Evolutionary conservation across 2,888 invertebrate species (phyloP).

Genomic region (Amphimallon solstitiale): DNA sequence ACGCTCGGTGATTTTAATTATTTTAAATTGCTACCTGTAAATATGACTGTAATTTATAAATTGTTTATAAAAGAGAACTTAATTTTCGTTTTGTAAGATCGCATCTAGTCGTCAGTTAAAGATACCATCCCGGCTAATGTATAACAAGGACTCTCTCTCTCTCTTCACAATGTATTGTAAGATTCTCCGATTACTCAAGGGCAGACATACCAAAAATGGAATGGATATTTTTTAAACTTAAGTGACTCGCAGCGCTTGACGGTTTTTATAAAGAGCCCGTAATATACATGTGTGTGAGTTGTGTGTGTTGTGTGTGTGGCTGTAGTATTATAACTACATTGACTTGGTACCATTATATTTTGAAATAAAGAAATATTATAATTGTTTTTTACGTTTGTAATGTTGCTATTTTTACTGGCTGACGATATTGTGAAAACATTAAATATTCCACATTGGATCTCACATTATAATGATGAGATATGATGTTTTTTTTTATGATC

Average conservation of each 20-base stretch:
- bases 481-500: not conserved
- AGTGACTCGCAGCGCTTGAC: conserved; percentile 56
- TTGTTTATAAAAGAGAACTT: conserved; percentile 18
- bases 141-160: conserved; percentile 23
- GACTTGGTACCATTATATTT: not conserved
- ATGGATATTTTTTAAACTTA: conserved; percentile 59
- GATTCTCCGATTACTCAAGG: conserved; percentile 56
- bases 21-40: conserved; percentile 29
- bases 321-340: not conserved
- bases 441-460: too few species aligned
- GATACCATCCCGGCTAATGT: conserved; percentile 15
- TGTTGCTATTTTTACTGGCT: conserved; percentile 8
- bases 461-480: not conserved
- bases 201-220: conserved; percentile 61
- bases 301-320: not conserved
- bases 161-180: conserved; percentile 12
- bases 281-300: not conserved
- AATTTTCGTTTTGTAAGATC: not conserved
- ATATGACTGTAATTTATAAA: conserved; percentile 33
- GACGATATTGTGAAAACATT: not conserved
- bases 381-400: not conserved
- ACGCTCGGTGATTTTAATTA: conserved; percentile 33
- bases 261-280: conserved; percentile 48
- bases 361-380: not conserved
- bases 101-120: not conserved